These are phyloP conservation scores for Cabera pusaria DNA, from an alignment of 2,888 invertebrate genomes.

Conservation along the genomic window DNA sequence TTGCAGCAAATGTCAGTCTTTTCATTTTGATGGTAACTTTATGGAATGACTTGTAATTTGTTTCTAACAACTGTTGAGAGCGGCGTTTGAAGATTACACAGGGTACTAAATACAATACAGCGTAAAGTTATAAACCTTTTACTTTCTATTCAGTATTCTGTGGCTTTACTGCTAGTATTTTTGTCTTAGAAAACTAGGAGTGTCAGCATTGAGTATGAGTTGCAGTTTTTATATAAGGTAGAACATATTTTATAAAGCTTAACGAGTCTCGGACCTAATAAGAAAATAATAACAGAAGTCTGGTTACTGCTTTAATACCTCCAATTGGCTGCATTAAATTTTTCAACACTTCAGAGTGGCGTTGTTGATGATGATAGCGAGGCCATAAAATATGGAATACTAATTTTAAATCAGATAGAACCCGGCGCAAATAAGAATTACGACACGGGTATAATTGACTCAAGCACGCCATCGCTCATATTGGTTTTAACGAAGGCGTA, in stretches of 20 bases:
- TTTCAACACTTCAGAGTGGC: slow-evolving; percentile 36
- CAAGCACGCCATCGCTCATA: slow-evolving; percentile 49
- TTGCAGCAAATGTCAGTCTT: slow-evolving; percentile 35
- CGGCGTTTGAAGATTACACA: slow-evolving; percentile 24
- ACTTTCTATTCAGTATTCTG: too few species aligned
- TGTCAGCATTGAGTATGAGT: too few species aligned
- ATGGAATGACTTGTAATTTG: slow-evolving; percentile 33
- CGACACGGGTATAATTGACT: slow-evolving; percentile 46
- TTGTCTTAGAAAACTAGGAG: too few species aligned
- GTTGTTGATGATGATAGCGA: slow-evolving; percentile 36
- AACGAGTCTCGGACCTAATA: slow-evolving; percentile 22
- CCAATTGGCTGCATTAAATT: slow-evolving; percentile 31
- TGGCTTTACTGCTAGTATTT: too few species aligned
- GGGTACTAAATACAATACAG: too few species aligned
- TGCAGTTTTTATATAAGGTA: too few species aligned
- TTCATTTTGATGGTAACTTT: slow-evolving; percentile 31
- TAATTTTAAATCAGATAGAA: slow-evolving; percentile 50
- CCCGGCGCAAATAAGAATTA: slow-evolving; percentile 47
- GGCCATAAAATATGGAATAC: slow-evolving; percentile 44
- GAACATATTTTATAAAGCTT: slow-evolving; percentile 6
- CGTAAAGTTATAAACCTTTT: too few species aligned
- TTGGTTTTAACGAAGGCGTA: slow-evolving; percentile 38
- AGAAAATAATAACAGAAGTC: slow-evolving; percentile 27
- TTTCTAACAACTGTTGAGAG: slow-evolving; percentile 30
- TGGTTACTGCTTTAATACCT: slow-evolving; percentile 29